Percentiles rank a stretch among this genome's conserved stretches.
Conservation (phyloP, 92 coral and sea anemone species). For the Paragorgia papillata region DNA sequence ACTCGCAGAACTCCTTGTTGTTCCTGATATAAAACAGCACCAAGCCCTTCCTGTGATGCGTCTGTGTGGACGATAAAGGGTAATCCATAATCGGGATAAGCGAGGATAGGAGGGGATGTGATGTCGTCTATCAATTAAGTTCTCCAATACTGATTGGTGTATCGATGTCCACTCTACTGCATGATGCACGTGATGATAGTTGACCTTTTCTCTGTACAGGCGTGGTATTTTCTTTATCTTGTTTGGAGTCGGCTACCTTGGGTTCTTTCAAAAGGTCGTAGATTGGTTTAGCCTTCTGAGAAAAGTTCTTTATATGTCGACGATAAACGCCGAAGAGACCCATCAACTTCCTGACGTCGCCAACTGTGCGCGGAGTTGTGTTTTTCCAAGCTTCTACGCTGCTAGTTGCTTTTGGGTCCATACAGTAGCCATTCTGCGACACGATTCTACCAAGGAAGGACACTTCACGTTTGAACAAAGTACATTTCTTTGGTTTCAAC, state of each 20-base stretch:
- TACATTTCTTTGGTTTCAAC: constrained; percentile 52
- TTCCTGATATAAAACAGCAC: constrained; percentile 49
- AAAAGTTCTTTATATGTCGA: constrained; percentile 46
- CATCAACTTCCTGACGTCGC: constrained; percentile 41
- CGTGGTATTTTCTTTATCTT: neutral
- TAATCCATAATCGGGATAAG: neutral
- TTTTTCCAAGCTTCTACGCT: constrained; percentile 34
- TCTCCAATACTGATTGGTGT: constrained; percentile 23
- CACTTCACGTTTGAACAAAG: constrained; percentile 57
- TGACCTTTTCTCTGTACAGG: neutral
- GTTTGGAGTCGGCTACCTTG: neutral
- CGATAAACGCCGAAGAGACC: constrained; percentile 49
- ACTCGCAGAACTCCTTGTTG: constrained; percentile 50
- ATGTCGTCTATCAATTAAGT: constrained; percentile 1
- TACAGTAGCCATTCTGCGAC: constrained; percentile 46
- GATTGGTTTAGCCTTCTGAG: constrained; percentile 18
- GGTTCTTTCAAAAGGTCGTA: neutral
- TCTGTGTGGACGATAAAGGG: neutral
- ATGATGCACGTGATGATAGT: neutral
- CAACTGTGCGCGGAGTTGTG: constrained; percentile 41
- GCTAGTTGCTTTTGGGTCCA: constrained; percentile 51
- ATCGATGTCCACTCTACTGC: constrained; percentile 2
- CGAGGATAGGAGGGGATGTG: constrained; percentile 1
- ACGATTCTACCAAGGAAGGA: constrained; percentile 46
- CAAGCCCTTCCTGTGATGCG: no score